Percentiles rank a stretch among this genome's conserved stretches.
Evolutionary conservation across 2,888 invertebrate species (phyloP).

Genomic region (Lepidonotus clava): DNA sequence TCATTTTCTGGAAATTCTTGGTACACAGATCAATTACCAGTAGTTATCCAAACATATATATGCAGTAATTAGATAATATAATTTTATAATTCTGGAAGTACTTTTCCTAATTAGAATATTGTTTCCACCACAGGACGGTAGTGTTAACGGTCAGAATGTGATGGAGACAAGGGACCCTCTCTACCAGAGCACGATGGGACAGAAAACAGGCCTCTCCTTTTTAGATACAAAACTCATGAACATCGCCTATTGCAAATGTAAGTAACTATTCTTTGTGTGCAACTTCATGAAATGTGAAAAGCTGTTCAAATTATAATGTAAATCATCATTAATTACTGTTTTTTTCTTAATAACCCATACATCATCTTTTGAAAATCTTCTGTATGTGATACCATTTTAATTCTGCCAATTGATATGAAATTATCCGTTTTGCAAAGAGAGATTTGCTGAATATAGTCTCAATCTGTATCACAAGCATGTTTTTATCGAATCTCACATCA

Average conservation of each 20-base stretch:
- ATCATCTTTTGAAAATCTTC: too few species aligned
- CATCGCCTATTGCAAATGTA: conserved; percentile 62
- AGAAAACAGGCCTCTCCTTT: conserved; percentile 65
- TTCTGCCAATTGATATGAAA: too few species aligned
- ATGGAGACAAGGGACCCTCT: conserved; percentile 62
- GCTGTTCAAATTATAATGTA: background rate
- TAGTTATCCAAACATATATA: background rate
- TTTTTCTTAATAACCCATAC: too few species aligned
- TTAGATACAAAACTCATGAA: conserved; percentile 64
- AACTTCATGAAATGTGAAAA: background rate
- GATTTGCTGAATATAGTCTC: too few species aligned
- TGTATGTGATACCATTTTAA: too few species aligned
- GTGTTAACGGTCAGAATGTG: conserved; percentile 60
- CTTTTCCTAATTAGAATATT: background rate
- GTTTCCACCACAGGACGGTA: conserved; percentile 51
- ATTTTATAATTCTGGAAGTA: background rate
- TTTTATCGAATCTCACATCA: too few species aligned
- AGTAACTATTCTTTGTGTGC: too few species aligned
- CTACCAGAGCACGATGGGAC: conserved; percentile 65
- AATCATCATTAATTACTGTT: background rate
- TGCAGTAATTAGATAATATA: background rate
- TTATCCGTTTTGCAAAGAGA: too few species aligned
- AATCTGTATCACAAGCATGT: too few species aligned
- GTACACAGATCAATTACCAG: too few species aligned
- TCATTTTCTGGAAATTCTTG: too few species aligned